A percentile compares a stretch with the other conserved stretches of the same genome.
Evolutionary conservation across 2,797 vertebrate species (phyloP).

Genomic region (Lemur catta): DNA sequence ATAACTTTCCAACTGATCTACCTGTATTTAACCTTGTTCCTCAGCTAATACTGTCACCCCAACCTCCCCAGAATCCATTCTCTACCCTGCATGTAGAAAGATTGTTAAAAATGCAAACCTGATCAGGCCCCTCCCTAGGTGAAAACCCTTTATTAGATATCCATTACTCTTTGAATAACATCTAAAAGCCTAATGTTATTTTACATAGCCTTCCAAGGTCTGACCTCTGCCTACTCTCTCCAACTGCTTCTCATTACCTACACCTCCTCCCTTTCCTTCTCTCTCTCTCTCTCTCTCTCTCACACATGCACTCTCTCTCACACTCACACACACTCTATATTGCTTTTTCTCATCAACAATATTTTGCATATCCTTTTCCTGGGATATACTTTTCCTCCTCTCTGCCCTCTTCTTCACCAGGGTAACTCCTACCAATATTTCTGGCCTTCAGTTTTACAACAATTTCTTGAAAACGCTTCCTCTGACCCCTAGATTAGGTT

Average conservation of each 20-base stretch:
- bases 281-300: neutral
- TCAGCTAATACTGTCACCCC: neutral
- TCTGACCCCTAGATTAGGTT: neutral
- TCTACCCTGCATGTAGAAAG: neutral
- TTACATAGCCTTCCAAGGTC: neutral
- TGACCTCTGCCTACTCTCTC: neutral
- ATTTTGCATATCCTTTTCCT: neutral
- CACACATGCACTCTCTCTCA: neutral
- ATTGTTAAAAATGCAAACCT: neutral
- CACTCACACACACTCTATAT: neutral
- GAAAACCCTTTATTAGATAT: neutral
- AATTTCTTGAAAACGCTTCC: neutral
- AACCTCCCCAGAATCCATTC: neutral
- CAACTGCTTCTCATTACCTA: neutral
- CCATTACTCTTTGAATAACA: neutral
- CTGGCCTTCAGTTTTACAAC: neutral
- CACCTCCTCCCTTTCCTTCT: accelerated
- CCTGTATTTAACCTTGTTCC: neutral
- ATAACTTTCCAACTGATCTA: neutral
- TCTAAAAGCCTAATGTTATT: neutral
- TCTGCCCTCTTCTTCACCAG: neutral
- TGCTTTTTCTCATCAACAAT: neutral
- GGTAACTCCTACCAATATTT: neutral
- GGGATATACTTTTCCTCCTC: neutral
- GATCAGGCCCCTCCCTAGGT: neutral